Evolutionary conservation across 2,797 vertebrate genomes (phyloP).

Genomic region (Ibycter americanus): DNA sequence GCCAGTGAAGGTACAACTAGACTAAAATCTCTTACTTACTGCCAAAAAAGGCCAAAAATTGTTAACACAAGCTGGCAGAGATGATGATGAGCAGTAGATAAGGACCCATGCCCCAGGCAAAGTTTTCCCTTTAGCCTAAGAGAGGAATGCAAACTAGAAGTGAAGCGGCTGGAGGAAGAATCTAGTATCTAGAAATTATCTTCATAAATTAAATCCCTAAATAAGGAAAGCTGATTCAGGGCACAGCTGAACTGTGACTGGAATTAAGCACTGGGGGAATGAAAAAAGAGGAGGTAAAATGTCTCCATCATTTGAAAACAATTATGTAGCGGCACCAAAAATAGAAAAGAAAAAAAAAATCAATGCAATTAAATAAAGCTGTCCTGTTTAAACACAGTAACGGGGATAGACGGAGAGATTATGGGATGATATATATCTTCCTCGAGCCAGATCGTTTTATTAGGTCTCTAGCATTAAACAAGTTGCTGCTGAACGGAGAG

Average conservation of each 20-base stretch:
- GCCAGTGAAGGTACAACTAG: neutral
- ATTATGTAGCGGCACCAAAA: neutral
- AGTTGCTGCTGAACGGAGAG: neutral
- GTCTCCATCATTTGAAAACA: neutral
- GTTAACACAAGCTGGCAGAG: neutral
- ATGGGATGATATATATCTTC: neutral
- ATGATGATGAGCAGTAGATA: neutral
- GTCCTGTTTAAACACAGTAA: neutral
- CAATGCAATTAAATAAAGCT: neutral
- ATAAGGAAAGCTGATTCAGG: neutral
- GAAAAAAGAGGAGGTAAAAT: neutral
- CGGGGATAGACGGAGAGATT: neutral
- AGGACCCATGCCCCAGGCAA: neutral
- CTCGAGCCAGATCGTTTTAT: neutral
- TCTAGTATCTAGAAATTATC: neutral
- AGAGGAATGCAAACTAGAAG: neutral
- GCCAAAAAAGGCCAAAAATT: neutral
- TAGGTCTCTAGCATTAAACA: neutral
- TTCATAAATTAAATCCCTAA: constrained; percentile 9
- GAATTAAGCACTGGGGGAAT: neutral
- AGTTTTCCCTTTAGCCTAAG: neutral
- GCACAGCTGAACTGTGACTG: neutral
- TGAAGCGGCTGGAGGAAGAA: neutral
- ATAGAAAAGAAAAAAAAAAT: neutral
- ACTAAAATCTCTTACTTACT: neutral